phyloP scores from a whole-genome alignment of 2,888 invertebrate species.

The Nebria brevicollis region DNA sequence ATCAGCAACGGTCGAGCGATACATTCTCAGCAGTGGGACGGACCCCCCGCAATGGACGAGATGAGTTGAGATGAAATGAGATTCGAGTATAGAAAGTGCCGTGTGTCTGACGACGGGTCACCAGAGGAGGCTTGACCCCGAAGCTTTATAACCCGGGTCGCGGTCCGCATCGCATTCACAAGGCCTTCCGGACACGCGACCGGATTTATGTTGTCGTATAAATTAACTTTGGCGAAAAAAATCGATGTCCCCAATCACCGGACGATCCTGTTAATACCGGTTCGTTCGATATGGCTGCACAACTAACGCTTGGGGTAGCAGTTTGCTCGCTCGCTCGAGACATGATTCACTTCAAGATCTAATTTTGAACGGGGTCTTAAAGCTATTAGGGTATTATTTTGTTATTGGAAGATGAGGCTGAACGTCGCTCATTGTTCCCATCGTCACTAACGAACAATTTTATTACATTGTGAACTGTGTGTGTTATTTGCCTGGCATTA shows the following conservation, averaged over 20 bases:
- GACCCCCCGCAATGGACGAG: background rate
- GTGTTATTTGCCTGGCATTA: conserved; percentile 6
- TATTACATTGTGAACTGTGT: conserved; percentile 28
- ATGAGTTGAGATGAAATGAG: conserved; percentile 32
- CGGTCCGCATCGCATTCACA: conserved; percentile 24
- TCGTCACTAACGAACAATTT: conserved; percentile 10
- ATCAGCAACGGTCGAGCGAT: conserved; percentile 31
- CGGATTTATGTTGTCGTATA: conserved; percentile 46
- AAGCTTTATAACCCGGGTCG: conserved; percentile 44
- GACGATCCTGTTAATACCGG: conserved; percentile 21
- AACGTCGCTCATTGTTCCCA: conserved; percentile 23
- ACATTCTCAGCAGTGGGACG: conserved; percentile 24
- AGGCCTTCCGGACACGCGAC: conserved; percentile 30
- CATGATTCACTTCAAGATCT: conserved; percentile 39
- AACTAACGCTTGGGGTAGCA: background rate
- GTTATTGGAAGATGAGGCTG: conserved; percentile 37
- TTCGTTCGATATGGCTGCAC: background rate
- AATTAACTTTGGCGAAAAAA: conserved; percentile 43
- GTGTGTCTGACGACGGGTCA: background rate
- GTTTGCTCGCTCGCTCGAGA: background rate
- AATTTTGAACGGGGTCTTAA: conserved; percentile 42
- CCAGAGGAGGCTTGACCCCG: conserved; percentile 34
- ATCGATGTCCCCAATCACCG: conserved; percentile 41
- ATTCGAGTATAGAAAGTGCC: conserved; percentile 21
- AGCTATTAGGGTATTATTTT: conserved; percentile 45